Percentiles rank a stretch among this genome's conserved stretches.
Conservation (phyloP, 1,140 invertebrate genomes). For the Kradibia gibbosae region DNA sequence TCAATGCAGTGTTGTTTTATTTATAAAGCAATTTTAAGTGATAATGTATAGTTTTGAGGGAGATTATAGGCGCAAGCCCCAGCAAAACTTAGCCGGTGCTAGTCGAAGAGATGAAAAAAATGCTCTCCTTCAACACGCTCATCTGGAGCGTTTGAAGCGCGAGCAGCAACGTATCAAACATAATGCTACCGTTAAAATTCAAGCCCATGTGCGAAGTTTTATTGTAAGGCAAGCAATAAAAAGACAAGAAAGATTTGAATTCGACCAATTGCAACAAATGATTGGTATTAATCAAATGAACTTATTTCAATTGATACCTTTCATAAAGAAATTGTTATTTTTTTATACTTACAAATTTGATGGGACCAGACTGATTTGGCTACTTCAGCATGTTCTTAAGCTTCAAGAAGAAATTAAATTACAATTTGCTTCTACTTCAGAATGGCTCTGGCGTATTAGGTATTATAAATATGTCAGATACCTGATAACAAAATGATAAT, state of each 20-base stretch:
- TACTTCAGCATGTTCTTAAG: slow-evolving; percentile 76
- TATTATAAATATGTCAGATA: too few relatives aligned
- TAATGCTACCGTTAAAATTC: slow-evolving; percentile 82
- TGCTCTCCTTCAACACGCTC: slow-evolving; percentile 83
- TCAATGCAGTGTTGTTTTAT: slow-evolving; percentile 38
- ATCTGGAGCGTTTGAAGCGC: slow-evolving; percentile 87
- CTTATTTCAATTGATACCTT: slow-evolving; percentile 72
- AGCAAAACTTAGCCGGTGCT: slow-evolving; percentile 91
- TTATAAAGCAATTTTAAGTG: not conserved
- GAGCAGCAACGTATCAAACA: slow-evolving; percentile 82
- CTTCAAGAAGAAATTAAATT: slow-evolving; percentile 75
- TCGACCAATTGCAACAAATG: slow-evolving; percentile 76
- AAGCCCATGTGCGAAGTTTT: slow-evolving; percentile 86
- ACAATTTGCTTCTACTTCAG: slow-evolving; percentile 68
- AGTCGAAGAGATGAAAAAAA: slow-evolving; percentile 84
- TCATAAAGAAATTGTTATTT: slow-evolving; percentile 80
- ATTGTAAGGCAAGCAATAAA: slow-evolving; percentile 79
- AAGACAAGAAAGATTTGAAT: slow-evolving; percentile 77
- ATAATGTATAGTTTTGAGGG: slow-evolving; percentile 91
- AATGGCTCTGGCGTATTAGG: slow-evolving; percentile 78
- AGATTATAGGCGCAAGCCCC: slow-evolving; percentile 88
- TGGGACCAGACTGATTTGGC: slow-evolving; percentile 78
- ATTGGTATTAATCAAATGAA: slow-evolving; percentile 71
- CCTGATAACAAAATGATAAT: too few relatives aligned
- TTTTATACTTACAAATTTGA: slow-evolving; percentile 84